phyloP scores from a whole-genome alignment of 2,888 invertebrate species.

The Cylloceria caligata region DNA sequence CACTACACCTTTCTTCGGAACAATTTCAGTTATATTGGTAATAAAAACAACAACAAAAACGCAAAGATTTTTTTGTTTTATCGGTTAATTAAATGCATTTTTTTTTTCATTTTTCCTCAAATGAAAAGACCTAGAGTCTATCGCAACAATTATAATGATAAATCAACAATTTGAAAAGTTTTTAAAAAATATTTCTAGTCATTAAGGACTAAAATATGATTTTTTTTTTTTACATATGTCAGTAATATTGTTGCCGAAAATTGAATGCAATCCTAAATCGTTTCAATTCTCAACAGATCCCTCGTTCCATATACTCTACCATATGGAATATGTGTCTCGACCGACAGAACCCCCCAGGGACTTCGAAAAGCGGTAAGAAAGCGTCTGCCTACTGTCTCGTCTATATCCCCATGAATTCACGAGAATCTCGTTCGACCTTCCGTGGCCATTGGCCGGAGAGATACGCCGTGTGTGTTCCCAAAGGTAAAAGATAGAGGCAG shows the following conservation, averaged over 20 bases:
- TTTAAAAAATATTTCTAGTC: no score
- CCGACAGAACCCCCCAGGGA: constrained; percentile 50
- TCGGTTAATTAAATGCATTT: no score
- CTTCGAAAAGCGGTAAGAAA: constrained; percentile 55
- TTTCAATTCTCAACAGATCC: constrained; percentile 9
- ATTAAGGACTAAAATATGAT: no score
- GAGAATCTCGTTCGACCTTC: constrained; percentile 59
- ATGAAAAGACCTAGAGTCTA: no score
- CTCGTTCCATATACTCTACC: constrained; percentile 18
- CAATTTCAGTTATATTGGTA: no score
- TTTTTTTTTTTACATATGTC: no score
- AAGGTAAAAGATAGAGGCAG: constrained; percentile 17
- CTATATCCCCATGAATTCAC: constrained; percentile 61
- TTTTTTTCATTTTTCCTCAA: no score
- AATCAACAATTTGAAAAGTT: no score
- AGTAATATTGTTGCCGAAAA: neutral
- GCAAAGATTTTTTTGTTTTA: no score
- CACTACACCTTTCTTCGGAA: no score
- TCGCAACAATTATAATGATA: no score
- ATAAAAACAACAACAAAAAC: no score
- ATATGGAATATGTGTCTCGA: constrained; percentile 42
- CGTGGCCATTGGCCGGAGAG: constrained; percentile 51
- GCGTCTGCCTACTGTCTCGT: constrained; percentile 60
- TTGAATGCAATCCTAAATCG: neutral
- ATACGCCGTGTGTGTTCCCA: constrained; percentile 43